Conservation (phyloP, 2,797 vertebrate genomes). For the Pristis pectinata region DNA sequence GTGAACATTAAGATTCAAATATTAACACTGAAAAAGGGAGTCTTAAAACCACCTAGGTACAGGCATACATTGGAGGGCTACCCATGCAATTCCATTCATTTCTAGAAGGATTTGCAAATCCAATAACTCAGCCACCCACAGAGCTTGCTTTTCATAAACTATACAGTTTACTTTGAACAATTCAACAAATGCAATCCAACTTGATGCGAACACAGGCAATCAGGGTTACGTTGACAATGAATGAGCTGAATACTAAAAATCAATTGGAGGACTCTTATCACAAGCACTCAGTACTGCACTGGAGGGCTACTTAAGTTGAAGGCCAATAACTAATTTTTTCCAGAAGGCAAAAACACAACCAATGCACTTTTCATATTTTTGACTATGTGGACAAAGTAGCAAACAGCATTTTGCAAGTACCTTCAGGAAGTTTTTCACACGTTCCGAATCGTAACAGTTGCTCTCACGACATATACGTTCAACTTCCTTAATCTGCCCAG, state of each 20-base stretch:
- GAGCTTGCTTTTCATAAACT: not conserved
- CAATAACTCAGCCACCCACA: not conserved
- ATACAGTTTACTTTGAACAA: not conserved
- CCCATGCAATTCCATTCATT: not conserved
- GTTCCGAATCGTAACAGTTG: conserved; percentile 75
- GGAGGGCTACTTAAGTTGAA: not conserved
- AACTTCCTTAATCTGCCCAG: conserved; percentile 79
- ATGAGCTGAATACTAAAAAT: not conserved
- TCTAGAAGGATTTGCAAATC: not conserved
- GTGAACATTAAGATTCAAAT: not conserved
- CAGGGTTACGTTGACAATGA: too few relatives aligned
- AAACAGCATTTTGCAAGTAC: not conserved
- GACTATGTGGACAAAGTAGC: too few relatives aligned
- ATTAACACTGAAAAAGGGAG: not conserved
- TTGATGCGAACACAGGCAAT: not conserved
- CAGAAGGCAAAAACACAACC: not conserved
- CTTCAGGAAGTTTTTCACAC: conserved; percentile 73
- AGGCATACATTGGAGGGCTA: not conserved
- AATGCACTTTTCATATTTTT: not conserved
- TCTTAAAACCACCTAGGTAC: too few relatives aligned
- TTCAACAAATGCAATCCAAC: not conserved
- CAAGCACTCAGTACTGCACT: not conserved
- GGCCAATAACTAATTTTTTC: not conserved
- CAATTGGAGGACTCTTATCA: too few relatives aligned
- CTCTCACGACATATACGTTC: conserved; percentile 78